A percentile compares a stretch with the other conserved stretches of the same genome.
phyloP scores from a whole-genome alignment of 2,888 invertebrate genomes.

The Leucophenga maculata region DNA sequence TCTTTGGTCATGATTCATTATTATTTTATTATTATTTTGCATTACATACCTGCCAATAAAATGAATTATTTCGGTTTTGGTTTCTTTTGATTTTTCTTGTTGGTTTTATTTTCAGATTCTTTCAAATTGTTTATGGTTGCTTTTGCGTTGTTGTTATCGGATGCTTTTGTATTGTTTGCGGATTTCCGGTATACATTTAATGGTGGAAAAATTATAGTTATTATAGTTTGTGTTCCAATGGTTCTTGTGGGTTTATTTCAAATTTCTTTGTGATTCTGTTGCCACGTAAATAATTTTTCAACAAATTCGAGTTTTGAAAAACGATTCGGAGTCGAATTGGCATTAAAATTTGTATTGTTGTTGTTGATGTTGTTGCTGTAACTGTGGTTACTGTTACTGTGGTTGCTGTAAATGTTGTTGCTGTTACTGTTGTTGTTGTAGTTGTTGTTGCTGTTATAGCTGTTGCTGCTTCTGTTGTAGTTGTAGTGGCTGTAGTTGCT shows the following conservation, averaged over 20 bases:
- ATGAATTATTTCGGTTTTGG: slow-evolving; percentile 35
- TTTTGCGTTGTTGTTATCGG: not conserved
- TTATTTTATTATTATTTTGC: no score
- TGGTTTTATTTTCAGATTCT: not conserved
- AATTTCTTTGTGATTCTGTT: slow-evolving; percentile 47
- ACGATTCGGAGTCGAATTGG: slow-evolving; percentile 34
- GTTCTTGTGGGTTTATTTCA: slow-evolving; percentile 34
- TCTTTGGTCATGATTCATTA: no score
- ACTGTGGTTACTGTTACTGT: slow-evolving; percentile 29
- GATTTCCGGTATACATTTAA: no score
- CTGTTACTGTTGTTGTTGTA: slow-evolving; percentile 29
- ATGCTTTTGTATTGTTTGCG: slow-evolving; percentile 25
- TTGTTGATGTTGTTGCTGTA: slow-evolving; percentile 28
- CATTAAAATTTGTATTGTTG: slow-evolving; percentile 32
- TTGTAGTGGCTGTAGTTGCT: slow-evolving; percentile 23
- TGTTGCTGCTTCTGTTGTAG: no score
- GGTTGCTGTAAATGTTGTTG: slow-evolving; percentile 30
- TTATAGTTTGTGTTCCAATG: slow-evolving; percentile 40
- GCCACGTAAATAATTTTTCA: slow-evolving; percentile 57
- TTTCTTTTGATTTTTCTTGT: slow-evolving; percentile 60
- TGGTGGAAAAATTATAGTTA: slow-evolving; percentile 29
- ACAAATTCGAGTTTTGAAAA: slow-evolving; percentile 59
- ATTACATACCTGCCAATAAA: no score
- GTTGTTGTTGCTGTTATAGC: slow-evolving; percentile 23
- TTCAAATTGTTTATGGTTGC: not conserved